Conservation (phyloP, 30 jellyfish, hydroid and myxozoan species). For the Hydractinia symbiolongicarpus region DNA sequence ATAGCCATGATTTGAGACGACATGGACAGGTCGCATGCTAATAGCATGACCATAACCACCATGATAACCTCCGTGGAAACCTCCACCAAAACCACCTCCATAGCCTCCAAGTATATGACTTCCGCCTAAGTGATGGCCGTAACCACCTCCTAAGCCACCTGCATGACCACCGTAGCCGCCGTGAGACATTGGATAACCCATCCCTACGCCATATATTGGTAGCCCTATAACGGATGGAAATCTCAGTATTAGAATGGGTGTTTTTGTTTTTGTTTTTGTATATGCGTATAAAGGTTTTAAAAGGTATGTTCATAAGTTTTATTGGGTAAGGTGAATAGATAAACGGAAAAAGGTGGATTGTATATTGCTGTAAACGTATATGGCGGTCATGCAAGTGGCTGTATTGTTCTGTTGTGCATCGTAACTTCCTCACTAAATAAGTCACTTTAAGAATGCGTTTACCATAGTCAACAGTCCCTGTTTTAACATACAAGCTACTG, state of each 20-base stretch:
- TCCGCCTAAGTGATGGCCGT: constrained; percentile 51
- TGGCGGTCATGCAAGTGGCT: neutral
- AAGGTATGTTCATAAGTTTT: neutral
- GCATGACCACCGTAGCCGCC: constrained; percentile 57
- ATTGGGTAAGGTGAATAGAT: too few relatives aligned
- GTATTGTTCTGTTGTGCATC: too few relatives aligned
- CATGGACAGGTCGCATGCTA: constrained; percentile 4
- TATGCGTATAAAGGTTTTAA: neutral
- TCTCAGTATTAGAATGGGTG: neutral
- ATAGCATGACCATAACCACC: constrained; percentile 59
- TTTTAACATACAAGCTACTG: too few relatives aligned
- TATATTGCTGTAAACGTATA: too few relatives aligned
- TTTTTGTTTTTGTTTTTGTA: constrained; percentile 1
- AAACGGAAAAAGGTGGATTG: too few relatives aligned
- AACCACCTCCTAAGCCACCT: constrained; percentile 53
- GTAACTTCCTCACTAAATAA: too few relatives aligned
- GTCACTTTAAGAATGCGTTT: too few relatives aligned
- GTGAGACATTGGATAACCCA: constrained; percentile 28
- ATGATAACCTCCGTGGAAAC: constrained; percentile 14
- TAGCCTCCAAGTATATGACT: constrained; percentile 43
- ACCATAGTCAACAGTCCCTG: too few relatives aligned
- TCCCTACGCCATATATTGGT: constrained; percentile 51
- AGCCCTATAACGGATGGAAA: constrained; percentile 32
- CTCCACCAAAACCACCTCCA: constrained; percentile 42
- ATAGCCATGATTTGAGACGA: constrained; percentile 30